Evolutionary conservation across 2,797 vertebrate species (phyloP).

Genomic region (Eurystomus glaucurus): DNA sequence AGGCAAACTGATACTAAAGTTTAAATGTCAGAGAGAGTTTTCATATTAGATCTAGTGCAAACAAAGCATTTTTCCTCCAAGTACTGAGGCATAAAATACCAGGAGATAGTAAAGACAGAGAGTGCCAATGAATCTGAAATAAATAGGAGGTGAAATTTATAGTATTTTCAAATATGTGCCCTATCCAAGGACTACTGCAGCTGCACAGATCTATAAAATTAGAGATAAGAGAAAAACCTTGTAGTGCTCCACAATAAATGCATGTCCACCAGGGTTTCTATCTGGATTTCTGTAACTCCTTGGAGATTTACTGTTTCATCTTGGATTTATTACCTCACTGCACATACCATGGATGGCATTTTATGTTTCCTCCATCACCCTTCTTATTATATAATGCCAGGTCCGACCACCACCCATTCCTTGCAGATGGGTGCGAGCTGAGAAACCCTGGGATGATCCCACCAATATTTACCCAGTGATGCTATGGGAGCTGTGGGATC

Average conservation of each 20-base stretch:
- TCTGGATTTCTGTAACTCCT: constrained; percentile 48
- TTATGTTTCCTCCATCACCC: background rate
- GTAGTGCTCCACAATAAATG: background rate
- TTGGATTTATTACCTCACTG: constrained; percentile 31
- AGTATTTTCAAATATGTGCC: constrained; percentile 68
- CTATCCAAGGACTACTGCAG: constrained; percentile 60
- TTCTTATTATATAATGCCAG: background rate
- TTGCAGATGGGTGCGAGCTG: background rate
- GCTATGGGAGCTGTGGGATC: background rate
- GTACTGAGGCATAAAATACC: constrained; percentile 78
- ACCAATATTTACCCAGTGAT: background rate
- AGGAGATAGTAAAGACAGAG: constrained; percentile 74
- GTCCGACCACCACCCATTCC: background rate
- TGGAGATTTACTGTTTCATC: constrained; percentile 36
- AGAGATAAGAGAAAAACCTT: constrained; percentile 61
- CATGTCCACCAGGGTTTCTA: background rate
- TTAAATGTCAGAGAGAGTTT: constrained; percentile 80
- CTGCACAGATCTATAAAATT: constrained; percentile 63
- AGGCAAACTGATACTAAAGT: constrained; percentile 80
- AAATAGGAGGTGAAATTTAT: constrained; percentile 78
- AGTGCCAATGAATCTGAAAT: constrained; percentile 70
- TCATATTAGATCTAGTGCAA: constrained; percentile 78
- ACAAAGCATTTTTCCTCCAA: constrained; percentile 75
- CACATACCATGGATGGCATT: background rate
- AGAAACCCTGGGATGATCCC: background rate